phyloP scores from a whole-genome alignment of 2,888 invertebrate genomes.

The Falcaria lacertinaria region DNA sequence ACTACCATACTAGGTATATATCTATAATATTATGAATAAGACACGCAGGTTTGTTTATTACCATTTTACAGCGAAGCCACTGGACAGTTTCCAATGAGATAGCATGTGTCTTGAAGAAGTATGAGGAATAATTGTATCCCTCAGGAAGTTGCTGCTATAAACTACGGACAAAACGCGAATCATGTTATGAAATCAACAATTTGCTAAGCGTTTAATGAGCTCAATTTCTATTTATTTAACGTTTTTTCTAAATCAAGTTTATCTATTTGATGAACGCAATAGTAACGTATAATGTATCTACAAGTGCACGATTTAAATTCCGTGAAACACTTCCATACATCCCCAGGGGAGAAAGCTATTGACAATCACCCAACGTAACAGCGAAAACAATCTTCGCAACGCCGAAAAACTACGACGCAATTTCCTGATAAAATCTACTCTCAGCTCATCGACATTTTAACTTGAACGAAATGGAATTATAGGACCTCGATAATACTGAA shows the following conservation, averaged over 20 bases:
- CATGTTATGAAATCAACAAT: no score
- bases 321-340: neutral
- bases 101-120: no score
- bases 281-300: neutral
- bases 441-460: conserved; percentile 18
- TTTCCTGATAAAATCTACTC: conserved; percentile 21
- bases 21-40: no score
- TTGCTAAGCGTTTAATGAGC: no score
- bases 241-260: neutral
- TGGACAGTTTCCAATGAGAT: no score
- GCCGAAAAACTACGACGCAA: conserved; percentile 21
- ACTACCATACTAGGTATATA: no score
- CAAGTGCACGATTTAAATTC: neutral
- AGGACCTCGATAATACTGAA: conserved; percentile 13
- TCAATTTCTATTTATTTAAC: no score
- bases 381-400: conserved; percentile 15
- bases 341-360: neutral
- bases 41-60: no score
- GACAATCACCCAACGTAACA: conserved; percentile 11
- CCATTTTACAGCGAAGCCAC: no score
- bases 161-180: no score
- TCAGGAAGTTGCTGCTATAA: no score
- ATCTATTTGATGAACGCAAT: neutral
- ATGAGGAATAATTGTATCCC: no score
- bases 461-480: conserved; percentile 16